Base-by-base conservation (phyloP, 2,888 invertebrate species). In the Beris chalybata region DNA sequence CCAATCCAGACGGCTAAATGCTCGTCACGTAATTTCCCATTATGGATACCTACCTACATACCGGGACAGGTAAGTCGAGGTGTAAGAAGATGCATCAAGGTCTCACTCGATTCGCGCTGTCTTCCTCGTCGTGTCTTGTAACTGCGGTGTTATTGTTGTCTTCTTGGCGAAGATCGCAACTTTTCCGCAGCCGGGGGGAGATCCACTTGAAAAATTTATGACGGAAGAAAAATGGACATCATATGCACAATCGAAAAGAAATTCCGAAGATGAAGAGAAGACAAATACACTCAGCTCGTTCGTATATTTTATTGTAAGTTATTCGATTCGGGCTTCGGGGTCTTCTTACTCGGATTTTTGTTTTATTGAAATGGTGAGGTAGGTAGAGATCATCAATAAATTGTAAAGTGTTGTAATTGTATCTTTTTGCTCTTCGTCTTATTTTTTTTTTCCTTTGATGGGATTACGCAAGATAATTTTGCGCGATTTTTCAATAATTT, bases 261-360 rank as follows among this genome's bases (percentile, higher is more conserved):
- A 52, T 22, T 3, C 32, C 50, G 29, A 15, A 11, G 32, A 61
- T 61, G 61, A 61, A 30, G 52, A 61, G 61, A 61, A 50, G 61
- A 61, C 61, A 61, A 61, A 61, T 61, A 50, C 52, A 61, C 61
- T 61, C 61, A 61, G 50, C 61, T 61, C 50, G 50, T 61, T 52
- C 61, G 50, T 61, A 61, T 61, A 50, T 61, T 61, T 61, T 61
- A 61, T 61, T 52, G 29, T 22, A 56, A 43, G 43, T 43, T 22
- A 30, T 13, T 38, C 56, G 9, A 7, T 38, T 38, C 9, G 5
- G 7, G 32, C 4, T 32, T 7, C 5, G 38, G 9, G 38, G 22
- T 22, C 22, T 22, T 22, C 22, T 22, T 22, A 1, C 3, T 2
- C 22, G 22, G 22, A 22, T 22, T 22, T 22, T 22, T 22, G 59